Conservation (phyloP, 1,140 invertebrate species). For the Heliconius himera region DNA sequence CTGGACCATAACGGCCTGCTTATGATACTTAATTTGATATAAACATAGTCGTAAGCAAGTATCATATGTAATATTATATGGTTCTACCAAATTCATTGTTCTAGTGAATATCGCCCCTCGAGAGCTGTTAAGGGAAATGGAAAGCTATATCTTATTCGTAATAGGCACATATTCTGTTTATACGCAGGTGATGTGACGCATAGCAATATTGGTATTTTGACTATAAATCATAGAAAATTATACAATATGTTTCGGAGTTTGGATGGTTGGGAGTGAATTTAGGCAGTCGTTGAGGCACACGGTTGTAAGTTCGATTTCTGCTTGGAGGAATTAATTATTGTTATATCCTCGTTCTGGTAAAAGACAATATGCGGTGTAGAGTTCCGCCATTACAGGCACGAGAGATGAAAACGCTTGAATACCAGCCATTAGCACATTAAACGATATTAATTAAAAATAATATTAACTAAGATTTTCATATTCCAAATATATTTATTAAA, state of each 20-base stretch:
- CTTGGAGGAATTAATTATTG: too few species aligned
- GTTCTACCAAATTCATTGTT: slow-evolving; percentile 34
- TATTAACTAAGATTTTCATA: too few species aligned
- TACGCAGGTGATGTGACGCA: slow-evolving; percentile 30
- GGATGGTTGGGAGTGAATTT: background rate
- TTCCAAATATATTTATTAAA: too few species aligned
- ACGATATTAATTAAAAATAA: too few species aligned
- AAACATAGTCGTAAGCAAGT: slow-evolving; percentile 15
- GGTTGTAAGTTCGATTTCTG: too few species aligned
- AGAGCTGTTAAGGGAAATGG: slow-evolving; percentile 36
- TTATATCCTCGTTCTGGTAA: too few species aligned
- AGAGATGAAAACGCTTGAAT: too few species aligned
- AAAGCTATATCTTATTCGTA: slow-evolving; percentile 35
- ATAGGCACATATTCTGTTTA: slow-evolving; percentile 38
- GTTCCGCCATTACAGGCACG: too few species aligned
- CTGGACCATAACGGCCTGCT: background rate
- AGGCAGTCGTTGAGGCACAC: too few species aligned
- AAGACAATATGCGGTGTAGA: too few species aligned
- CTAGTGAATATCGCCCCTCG: slow-evolving; percentile 32
- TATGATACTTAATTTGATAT: slow-evolving; percentile 2
- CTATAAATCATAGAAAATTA: slow-evolving; percentile 17
- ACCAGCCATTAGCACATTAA: too few species aligned
- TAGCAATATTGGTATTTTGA: slow-evolving; percentile 17
- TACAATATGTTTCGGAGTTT: background rate
- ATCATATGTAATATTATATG: slow-evolving; percentile 14